These are phyloP conservation scores for Dascyllus trimaculatus DNA, from an alignment of 2,113 vertebrate species.

Conservation along the genomic window DNA sequence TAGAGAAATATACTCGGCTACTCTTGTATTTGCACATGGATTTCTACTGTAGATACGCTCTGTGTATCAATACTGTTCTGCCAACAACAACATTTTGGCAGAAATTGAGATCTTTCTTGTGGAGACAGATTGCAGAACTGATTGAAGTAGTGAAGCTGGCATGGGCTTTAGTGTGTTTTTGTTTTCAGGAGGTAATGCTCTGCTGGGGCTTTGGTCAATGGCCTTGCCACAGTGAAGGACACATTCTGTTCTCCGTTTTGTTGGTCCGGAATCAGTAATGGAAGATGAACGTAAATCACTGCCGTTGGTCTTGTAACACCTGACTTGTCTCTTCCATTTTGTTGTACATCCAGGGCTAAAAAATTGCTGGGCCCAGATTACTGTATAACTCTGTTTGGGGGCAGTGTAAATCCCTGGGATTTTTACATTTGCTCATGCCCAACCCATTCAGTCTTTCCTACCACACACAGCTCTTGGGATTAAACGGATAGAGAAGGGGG, in stretches of 20 bases:
- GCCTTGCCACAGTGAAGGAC: constrained; percentile 5
- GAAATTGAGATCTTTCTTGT: neutral
- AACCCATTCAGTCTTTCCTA: constrained; percentile 62
- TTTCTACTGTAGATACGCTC: neutral
- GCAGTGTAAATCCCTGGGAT: constrained; percentile 77
- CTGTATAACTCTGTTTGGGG: constrained; percentile 67
- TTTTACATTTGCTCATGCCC: constrained; percentile 74
- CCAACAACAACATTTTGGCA: neutral
- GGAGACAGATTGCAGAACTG: too few relatives aligned
- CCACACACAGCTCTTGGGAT: constrained; percentile 73
- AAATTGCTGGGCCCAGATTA: constrained; percentile 71
- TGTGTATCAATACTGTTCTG: neutral
- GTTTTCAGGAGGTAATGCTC: neutral
- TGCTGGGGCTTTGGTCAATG: constrained; percentile 14
- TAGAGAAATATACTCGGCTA: neutral
- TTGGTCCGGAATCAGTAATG: neutral
- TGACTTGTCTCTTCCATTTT: constrained; percentile 39
- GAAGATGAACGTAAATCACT: constrained; percentile 19
- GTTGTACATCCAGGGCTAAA: constrained; percentile 44
- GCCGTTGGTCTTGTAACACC: constrained; percentile 34
- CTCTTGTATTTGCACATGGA: neutral
- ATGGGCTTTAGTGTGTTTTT: neutral
- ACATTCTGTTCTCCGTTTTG: constrained; percentile 17
- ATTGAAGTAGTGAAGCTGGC: neutral
- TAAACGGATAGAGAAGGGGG: constrained; percentile 68